A percentile compares a stretch with the other conserved stretches of the same genome.
phyloP scores from a whole-genome alignment of 2,888 invertebrate genomes.

The Ypsolopha scabrella region DNA sequence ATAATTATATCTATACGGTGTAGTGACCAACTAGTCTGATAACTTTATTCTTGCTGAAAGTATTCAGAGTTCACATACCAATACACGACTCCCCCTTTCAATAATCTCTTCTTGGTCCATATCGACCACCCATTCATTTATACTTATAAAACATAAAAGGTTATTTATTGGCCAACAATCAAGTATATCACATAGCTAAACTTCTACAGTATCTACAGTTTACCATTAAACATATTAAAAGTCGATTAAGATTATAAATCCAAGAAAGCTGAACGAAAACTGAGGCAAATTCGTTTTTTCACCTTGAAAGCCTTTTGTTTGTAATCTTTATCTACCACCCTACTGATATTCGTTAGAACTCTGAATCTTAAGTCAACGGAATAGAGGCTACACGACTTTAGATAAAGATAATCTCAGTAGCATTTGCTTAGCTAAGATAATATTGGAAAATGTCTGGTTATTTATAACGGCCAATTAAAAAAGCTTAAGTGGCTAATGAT shows the following conservation, averaged over 20 bases:
- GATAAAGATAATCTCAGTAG: neutral
- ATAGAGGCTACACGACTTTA: neutral
- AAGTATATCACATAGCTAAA: neutral
- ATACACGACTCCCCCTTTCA: slow-evolving; percentile 24
- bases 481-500: neutral
- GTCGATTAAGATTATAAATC: neutral
- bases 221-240: neutral
- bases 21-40: too few species aligned
- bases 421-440: neutral
- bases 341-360: neutral
- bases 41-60: too few species aligned
- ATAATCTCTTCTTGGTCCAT: slow-evolving; percentile 21
- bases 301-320: neutral
- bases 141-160: neutral
- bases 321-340: neutral
- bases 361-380: neutral
- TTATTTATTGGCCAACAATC: neutral
- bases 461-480: neutral
- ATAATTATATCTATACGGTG: too few species aligned
- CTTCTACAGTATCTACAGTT: neutral
- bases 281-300: neutral
- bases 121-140: neutral
- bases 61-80: slow-evolving; percentile 28
- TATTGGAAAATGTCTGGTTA: neutral
- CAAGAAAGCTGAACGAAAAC: neutral